These are phyloP conservation scores for Glyptemys insculpta DNA, from an alignment of 2,797 vertebrate genomes.

Conservation along the genomic window DNA sequence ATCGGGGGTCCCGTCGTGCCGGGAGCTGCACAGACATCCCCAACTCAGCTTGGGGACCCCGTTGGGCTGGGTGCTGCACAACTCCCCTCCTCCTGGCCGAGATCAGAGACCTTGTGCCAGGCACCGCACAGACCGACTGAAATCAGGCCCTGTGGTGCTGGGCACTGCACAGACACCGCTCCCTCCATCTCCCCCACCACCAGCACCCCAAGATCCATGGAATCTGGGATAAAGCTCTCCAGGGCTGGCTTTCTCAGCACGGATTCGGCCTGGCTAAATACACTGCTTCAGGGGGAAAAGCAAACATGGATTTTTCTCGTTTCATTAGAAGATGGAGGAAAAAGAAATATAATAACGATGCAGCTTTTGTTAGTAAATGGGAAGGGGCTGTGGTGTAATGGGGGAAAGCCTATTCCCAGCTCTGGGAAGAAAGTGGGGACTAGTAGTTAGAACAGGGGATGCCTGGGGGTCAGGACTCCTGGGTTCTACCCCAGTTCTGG, in stretches of 20 bases:
- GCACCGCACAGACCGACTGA: background rate
- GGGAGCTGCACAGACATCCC: background rate
- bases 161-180: background rate
- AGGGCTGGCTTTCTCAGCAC: background rate
- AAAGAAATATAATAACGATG: background rate
- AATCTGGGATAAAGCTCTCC: background rate
- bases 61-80: background rate
- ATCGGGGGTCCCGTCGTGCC: accelerated
- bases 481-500: background rate
- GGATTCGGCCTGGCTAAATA: background rate
- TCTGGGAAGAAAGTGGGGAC: background rate
- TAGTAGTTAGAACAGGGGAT: background rate
- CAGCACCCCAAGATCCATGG: background rate
- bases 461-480: background rate
- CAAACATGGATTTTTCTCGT: no score
- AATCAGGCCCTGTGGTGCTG: background rate
- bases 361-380: background rate
- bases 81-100: background rate
- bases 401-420: background rate
- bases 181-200: accelerated
- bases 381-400: background rate
- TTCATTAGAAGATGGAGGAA: background rate
- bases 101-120: background rate
- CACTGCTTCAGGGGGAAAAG: background rate
- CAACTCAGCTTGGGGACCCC: background rate